phyloP scores from a whole-genome alignment of 2,797 vertebrate species.

The Amphiprion clarkii region DNA sequence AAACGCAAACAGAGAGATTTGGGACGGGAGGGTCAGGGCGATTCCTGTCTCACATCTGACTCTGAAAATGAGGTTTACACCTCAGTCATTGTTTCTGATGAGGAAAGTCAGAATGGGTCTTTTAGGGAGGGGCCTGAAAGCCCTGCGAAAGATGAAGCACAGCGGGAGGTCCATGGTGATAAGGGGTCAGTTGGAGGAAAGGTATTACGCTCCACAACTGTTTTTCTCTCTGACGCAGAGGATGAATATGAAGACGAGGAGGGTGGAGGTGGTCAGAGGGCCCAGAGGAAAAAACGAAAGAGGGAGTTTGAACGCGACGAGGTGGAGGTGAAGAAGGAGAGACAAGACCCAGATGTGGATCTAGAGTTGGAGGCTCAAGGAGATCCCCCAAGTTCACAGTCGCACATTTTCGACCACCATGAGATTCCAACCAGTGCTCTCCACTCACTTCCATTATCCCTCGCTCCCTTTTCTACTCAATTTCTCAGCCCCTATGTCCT shows the following conservation, averaged over 20 bases:
- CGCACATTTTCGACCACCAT: constrained; percentile 65
- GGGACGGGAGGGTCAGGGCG: constrained; percentile 74
- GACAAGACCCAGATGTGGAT: constrained; percentile 84
- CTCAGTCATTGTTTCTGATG: constrained; percentile 86
- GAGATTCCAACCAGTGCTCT: constrained; percentile 76
- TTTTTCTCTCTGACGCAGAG: constrained; percentile 88
- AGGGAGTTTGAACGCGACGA: constrained; percentile 80
- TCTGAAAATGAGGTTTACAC: constrained; percentile 87
- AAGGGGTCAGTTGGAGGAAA: constrained; percentile 82
- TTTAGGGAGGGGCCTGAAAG: constrained; percentile 76
- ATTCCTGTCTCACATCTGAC: constrained; percentile 86
- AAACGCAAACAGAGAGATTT: constrained; percentile 67
- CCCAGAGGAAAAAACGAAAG: constrained; percentile 80
- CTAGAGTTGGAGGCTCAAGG: constrained; percentile 86
- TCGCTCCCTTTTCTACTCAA: constrained; percentile 82
- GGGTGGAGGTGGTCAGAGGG: constrained; percentile 61
- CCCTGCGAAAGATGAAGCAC: constrained; percentile 77
- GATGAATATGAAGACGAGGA: constrained; percentile 88
- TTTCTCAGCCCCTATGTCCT: constrained; percentile 86
- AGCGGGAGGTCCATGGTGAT: constrained; percentile 69
- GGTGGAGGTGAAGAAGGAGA: constrained; percentile 82
- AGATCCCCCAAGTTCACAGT: constrained; percentile 82
- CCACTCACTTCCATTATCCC: constrained; percentile 84
- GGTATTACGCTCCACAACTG: constrained; percentile 87
- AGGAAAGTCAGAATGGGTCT: constrained; percentile 84